These are phyloP conservation scores for Drosophila pruinosa DNA, from an alignment of 1,140 invertebrate genomes.

Conservation along the genomic window DNA sequence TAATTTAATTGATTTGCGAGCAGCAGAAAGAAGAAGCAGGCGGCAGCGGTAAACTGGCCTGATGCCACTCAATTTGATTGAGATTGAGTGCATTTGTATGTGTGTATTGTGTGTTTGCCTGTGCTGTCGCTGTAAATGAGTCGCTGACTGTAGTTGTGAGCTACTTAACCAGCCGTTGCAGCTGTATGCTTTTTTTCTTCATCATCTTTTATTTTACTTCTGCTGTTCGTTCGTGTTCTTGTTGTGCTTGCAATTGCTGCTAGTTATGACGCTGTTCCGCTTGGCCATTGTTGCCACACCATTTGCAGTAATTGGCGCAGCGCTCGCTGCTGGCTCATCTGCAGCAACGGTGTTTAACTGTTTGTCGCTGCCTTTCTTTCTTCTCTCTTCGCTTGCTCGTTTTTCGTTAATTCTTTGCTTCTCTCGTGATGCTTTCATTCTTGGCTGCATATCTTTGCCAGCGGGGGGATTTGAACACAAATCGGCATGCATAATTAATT, in stretches of 20 bases:
- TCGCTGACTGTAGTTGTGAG: background rate
- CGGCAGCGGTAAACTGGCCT: conserved; percentile 35
- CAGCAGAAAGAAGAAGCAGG: conserved; percentile 24
- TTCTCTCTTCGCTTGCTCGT: conserved; percentile 7
- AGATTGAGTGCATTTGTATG: conserved; percentile 19
- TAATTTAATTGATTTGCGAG: conserved; percentile 78
- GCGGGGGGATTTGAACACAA: background rate
- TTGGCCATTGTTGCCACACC: conserved; percentile 70
- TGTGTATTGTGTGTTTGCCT: conserved; percentile 1
- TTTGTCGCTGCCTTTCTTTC: conserved; percentile 50
- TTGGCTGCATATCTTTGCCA: conserved; percentile 9
- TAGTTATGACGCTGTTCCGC: conserved; percentile 60
- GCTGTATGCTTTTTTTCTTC: background rate
- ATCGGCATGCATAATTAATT: conserved; percentile 68
- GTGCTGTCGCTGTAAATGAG: background rate
- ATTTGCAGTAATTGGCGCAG: conserved; percentile 75
- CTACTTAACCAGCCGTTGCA: conserved; percentile 7
- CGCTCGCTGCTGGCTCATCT: conserved; percentile 16
- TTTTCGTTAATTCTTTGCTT: no score
- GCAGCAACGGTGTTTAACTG: conserved; percentile 69
- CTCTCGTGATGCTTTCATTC: conserved; percentile 5
- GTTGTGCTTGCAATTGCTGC: conserved; percentile 24
- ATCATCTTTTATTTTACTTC: background rate
- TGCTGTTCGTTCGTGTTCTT: conserved; percentile 1
- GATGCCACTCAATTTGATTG: conserved; percentile 66